These are phyloP conservation scores for Dicranocentrus wangi DNA, from an alignment of 2,888 invertebrate genomes.

Conservation along the genomic window DNA sequence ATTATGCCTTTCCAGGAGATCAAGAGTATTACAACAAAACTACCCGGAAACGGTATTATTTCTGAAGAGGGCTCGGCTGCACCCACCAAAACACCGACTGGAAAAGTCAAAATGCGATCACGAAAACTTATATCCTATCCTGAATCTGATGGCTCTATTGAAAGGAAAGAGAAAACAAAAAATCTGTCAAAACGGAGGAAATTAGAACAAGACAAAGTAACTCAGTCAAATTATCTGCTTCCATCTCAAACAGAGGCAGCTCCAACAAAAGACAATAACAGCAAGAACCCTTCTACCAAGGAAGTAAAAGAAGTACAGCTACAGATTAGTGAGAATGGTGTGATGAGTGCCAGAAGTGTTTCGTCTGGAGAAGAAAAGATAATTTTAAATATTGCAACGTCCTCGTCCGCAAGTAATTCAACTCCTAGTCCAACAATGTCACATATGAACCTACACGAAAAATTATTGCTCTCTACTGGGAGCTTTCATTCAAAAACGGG, in stretches of 20 bases:
- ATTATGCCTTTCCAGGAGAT: constrained; percentile 43
- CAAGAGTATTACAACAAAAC: constrained; percentile 12
- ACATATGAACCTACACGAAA: constrained; percentile 1
- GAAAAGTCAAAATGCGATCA: constrained; percentile 49
- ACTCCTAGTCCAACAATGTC: constrained; percentile 31
- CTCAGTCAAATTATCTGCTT: constrained; percentile 14
- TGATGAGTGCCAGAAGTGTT: constrained; percentile 77
- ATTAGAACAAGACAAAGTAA: constrained; percentile 3
- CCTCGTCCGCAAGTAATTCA: constrained; percentile 6
- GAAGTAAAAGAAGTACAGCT: constrained; percentile 79
- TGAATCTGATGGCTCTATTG: constrained; percentile 18
- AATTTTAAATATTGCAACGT: constrained; percentile 30
- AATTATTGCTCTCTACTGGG: constrained; percentile 35
- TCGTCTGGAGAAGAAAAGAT: constrained; percentile 65
- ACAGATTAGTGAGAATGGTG: constrained; percentile 81
- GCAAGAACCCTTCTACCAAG: background rate
- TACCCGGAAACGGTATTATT: constrained; percentile 74
- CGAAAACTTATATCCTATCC: constrained; percentile 26
- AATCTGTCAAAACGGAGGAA: constrained; percentile 33
- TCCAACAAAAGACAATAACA: constrained; percentile 22
- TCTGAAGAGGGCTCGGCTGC: constrained; percentile 77
- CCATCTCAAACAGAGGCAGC: constrained; percentile 5
- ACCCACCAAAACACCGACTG: constrained; percentile 70
- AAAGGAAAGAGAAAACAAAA: constrained; percentile 35
- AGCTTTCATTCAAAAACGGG: constrained; percentile 42